Base-by-base conservation (phyloP, 53 echinoderm and acorn worm genomes). In the Antedon mediterranea region DNA sequence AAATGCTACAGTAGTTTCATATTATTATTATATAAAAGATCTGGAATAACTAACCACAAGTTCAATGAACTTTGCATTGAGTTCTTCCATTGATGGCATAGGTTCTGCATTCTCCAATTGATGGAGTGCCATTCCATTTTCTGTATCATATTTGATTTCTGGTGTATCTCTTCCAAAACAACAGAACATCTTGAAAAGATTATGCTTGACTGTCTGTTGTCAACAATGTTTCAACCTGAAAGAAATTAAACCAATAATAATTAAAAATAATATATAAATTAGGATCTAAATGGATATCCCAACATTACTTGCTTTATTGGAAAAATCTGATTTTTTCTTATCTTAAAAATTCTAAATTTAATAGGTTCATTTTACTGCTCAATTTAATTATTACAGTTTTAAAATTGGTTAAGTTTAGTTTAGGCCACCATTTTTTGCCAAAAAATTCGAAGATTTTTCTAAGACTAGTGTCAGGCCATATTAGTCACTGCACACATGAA, bases 101-200 rank as follows among this genome's bases (percentile, higher is more conserved):
- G 92, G 98, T 43, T 88, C 90, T 27, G 90, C 88, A 9, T 82
- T 88, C 79, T 88, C 87, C 86, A 98, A 82, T 7, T 90, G 90
- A 28, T 93, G 98, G 3, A 98, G 79, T 31, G 86, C 77, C 85
- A 89, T 87, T 72, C 88, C 88, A 79, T 85, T 84, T 81, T 93
- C 93, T 75, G 84, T 76, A 34, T 84, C 90, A 72, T 87, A 86
- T 74, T 87, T 89, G 74, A 98, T 98, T 74, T 93, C 90, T 0
- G 98, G 98, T 79, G 91, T 87, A 74, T 98, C 93, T 41, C 98
- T 86, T 33, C 93, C 93, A 73, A 98, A 89, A 73, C 97, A 95
- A 73, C 92, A 86, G 77, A 90, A 90, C 81, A 92, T 57, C 57
- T 57, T 57, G 57, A 11, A 4, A 37, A 4, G 4, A 37, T 37